Base-by-base conservation (phyloP, 2,888 invertebrate species). In the Drosophila anceps region DNA sequence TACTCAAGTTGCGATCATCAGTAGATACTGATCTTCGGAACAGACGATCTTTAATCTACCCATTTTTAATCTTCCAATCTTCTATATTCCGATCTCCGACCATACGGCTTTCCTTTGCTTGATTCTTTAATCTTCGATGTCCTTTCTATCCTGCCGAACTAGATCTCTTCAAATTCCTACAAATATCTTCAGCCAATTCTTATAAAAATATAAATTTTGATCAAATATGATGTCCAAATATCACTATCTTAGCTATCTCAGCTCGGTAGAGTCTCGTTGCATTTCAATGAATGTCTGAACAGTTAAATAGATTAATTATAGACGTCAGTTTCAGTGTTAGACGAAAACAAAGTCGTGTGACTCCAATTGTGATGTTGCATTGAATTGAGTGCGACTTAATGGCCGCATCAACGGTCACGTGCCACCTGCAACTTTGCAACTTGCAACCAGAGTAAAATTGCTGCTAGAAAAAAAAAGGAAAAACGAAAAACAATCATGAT, bases 401-500 rank as follows among this genome's bases (percentile, higher is more conserved):
- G 46, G 55, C 43, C 31, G 67, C 31, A 24, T 39, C 58, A 48
- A 37, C 35, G 65, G 75, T 75, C 74, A 75, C 74, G 76, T 75
- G 74, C 76, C 75, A 53, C 53, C 46, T 24, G 51, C 60, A 50
- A 63, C 50, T 44, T 64, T 58, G 69, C 75, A 69, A 46, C 53
- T 39, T 41, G 65, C 65, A 73, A 35, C 35, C 43, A 58, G 54
- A 20, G 44, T 35, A 18, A 57, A 66, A 62, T 76, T 27, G 50
- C 72, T 10, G 53, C 44, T 48, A 20, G 68, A 60, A 77, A 27
- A 46, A 46, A n/a, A n/a, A 18, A 9, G 7, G 6, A 15, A 15
- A 15, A 10, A 5, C 6, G 1, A 24, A 48, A 1, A 29, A 29
- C 44, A 87, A 63, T 75, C 82, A 81, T 77, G 82, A 77, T 87